Conservation (phyloP, 2,888 invertebrate species). For the Drosophila mayaguana region DNA sequence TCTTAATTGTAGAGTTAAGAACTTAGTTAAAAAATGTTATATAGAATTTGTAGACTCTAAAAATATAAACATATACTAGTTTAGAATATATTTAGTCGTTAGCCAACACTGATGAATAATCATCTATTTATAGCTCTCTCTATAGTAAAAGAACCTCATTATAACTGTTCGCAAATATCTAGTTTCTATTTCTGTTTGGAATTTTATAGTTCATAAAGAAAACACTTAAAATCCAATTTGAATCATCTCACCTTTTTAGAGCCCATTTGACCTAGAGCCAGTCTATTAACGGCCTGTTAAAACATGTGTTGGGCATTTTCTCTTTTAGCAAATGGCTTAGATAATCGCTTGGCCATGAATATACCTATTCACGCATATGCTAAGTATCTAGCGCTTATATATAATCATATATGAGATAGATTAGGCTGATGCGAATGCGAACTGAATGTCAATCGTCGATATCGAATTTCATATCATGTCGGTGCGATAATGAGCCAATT, state of each 20-base stretch:
- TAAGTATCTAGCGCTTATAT: constrained; percentile 24
- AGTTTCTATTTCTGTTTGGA: neutral
- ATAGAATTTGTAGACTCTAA: too few relatives aligned
- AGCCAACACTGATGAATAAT: neutral
- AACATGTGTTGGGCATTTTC: constrained; percentile 35
- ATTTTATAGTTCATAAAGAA: constrained; percentile 1
- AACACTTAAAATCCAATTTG: neutral
- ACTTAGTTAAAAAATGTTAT: too few relatives aligned
- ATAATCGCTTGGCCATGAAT: constrained; percentile 30
- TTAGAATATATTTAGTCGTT: neutral
- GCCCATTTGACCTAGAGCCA: neutral
- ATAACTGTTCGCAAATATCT: neutral
- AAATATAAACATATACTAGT: too few relatives aligned
- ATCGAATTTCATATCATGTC: constrained; percentile 38
- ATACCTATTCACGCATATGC: constrained; percentile 29
- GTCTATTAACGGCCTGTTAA: constrained; percentile 2
- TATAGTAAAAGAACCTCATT: neutral
- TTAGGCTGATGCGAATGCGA: constrained; percentile 23
- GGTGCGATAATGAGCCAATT: constrained; percentile 67
- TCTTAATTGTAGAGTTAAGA: too few relatives aligned
- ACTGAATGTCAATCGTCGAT: constrained; percentile 18
- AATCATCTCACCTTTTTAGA: neutral
- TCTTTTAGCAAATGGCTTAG: constrained; percentile 37
- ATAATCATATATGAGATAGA: neutral
- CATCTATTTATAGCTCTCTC: neutral